phyloP scores from a whole-genome alignment of 1,140 invertebrate genomes.

The Drosophila orosa region DNA sequence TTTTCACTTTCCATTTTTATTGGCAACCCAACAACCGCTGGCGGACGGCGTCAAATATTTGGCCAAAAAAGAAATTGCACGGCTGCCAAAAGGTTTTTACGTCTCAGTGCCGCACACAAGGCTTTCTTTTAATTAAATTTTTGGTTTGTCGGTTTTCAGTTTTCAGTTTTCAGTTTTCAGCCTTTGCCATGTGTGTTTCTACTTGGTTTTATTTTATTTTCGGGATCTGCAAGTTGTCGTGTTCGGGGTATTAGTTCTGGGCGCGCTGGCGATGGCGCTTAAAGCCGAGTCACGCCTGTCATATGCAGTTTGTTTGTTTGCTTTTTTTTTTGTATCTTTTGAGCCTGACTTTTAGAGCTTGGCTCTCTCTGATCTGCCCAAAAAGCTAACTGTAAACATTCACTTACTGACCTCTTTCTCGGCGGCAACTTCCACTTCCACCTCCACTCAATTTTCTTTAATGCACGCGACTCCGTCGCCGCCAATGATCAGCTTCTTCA shows the following conservation, averaged over 20 bases:
- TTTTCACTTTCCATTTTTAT: conserved; percentile 83
- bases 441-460: conserved; percentile 72
- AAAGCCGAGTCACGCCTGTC: conserved; percentile 75
- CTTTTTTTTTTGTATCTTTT: conserved; percentile 28
- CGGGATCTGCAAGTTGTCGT: conserved; percentile 39
- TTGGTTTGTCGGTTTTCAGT: conserved; percentile 24
- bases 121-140: conserved; percentile 82
- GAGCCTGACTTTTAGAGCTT: conserved; percentile 26
- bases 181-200: conserved; percentile 9
- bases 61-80: conserved; percentile 80
- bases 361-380: conserved; percentile 69
- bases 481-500: conserved; percentile 49
- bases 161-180: conserved; percentile 20
- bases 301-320: conserved; percentile 68
- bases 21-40: conserved; percentile 62
- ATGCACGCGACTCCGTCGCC: conserved; percentile 71
- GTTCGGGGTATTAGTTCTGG: conserved; percentile 72
- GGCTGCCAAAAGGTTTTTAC: conserved; percentile 74
- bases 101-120: conserved; percentile 39
- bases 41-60: conserved; percentile 70
- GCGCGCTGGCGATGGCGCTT: conserved; percentile 44
- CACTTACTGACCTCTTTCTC: conserved; percentile 80
- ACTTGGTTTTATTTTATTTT: conserved; percentile 12
- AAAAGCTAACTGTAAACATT: conserved; percentile 82
- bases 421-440: conserved; percentile 39